Evolutionary conservation across 1,140 invertebrate species (phyloP).

Genomic region (Apis florea): DNA sequence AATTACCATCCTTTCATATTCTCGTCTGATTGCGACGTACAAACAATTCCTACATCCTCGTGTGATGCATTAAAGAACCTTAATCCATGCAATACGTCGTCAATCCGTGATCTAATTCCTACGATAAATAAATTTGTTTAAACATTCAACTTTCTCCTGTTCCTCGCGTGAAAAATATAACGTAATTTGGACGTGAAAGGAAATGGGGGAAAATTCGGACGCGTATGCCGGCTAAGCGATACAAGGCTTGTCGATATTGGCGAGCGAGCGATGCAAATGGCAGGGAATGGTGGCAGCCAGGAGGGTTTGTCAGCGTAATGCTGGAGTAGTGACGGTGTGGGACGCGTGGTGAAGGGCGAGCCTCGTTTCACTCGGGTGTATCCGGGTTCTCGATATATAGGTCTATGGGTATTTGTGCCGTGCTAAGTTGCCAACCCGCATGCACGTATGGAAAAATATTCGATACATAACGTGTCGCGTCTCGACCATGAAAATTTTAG

Average conservation of each 20-base stretch:
- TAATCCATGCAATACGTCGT: too few species aligned
- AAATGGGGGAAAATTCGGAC: constrained; percentile 8
- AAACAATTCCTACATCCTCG: neutral
- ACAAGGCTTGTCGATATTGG: constrained; percentile 25
- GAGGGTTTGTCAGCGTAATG: constrained; percentile 66
- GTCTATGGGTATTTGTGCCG: constrained; percentile 35
- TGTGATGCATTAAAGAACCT: too few species aligned
- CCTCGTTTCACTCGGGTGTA: constrained; percentile 37
- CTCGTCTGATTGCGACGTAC: neutral
- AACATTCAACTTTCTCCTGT: too few species aligned
- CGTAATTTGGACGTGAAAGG: too few species aligned
- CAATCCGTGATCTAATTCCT: too few species aligned
- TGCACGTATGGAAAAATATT: too few species aligned
- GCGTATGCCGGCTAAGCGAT: neutral
- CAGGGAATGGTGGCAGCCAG: constrained; percentile 14
- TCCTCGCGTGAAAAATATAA: too few species aligned
- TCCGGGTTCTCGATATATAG: constrained; percentile 47
- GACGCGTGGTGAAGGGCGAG: constrained; percentile 19
- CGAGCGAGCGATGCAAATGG: neutral
- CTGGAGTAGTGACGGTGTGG: constrained; percentile 19
- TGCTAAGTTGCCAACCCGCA: neutral
- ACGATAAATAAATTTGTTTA: too few species aligned
- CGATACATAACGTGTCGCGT: too few species aligned
- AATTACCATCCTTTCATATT: neutral
- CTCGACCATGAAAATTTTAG: too few species aligned